phyloP scores from a whole-genome alignment of 2,888 invertebrate species.

The Drosophila kambysellisi region DNA sequence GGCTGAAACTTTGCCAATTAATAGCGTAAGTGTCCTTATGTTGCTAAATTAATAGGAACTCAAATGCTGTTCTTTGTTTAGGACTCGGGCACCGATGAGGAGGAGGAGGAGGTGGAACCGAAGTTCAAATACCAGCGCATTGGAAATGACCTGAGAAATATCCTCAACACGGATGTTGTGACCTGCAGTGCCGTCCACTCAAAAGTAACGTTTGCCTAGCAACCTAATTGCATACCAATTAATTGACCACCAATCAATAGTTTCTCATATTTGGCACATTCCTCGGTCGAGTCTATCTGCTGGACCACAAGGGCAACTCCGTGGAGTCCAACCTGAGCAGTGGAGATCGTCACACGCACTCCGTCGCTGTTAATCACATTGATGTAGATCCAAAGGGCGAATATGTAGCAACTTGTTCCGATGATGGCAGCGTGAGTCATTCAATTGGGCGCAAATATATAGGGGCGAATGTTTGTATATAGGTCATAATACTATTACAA shows the following conservation, averaged over 20 bases:
- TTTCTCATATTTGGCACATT: slow-evolving; percentile 97
- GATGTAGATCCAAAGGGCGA: slow-evolving; percentile 98
- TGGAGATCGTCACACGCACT: slow-evolving; percentile 88
- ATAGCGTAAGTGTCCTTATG: slow-evolving; percentile 33
- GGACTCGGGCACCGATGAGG: slow-evolving; percentile 80
- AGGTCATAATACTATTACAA: slow-evolving; percentile 1
- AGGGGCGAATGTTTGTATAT: background rate
- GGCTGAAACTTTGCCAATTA: slow-evolving; percentile 45
- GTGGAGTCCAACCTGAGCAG: slow-evolving; percentile 86
- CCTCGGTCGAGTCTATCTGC: slow-evolving; percentile 94
- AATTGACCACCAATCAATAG: slow-evolving; percentile 83
- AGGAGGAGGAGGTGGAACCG: slow-evolving; percentile 90
- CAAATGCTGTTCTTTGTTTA: slow-evolving; percentile 1
- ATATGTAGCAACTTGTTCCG: slow-evolving; percentile 96
- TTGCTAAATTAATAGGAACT: background rate
- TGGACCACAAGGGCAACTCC: slow-evolving; percentile 96
- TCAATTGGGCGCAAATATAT: background rate
- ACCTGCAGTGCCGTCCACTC: slow-evolving; percentile 97
- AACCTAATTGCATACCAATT: background rate
- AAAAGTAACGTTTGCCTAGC: slow-evolving; percentile 87
- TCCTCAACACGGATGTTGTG: slow-evolving; percentile 92
- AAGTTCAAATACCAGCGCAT: slow-evolving; percentile 96
- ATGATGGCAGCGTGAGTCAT: slow-evolving; percentile 91
- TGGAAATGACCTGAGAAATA: slow-evolving; percentile 93
- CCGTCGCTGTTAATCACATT: slow-evolving; percentile 96